Percentiles rank a stretch among this genome's conserved stretches.
These are phyloP conservation scores for Chrysogorgia sp. DNA, from an alignment of 92 coral and sea anemone genomes.

Conservation along the genomic window DNA sequence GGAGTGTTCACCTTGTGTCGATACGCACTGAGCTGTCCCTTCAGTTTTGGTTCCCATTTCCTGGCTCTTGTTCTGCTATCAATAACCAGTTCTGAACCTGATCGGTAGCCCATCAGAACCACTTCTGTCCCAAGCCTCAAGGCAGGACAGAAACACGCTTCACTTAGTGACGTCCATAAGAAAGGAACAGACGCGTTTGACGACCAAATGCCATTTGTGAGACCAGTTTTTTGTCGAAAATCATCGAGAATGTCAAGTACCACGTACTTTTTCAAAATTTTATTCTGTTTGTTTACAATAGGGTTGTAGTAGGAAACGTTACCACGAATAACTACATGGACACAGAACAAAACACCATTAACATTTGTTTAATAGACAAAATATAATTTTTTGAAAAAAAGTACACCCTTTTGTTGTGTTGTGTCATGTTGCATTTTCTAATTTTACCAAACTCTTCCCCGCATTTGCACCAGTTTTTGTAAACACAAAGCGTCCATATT, in stretches of 20 bases:
- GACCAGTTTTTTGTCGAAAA: neutral
- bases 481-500: no score
- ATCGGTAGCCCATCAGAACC: slow-evolving; percentile 24
- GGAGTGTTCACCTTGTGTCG: slow-evolving; percentile 25
- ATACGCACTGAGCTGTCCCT: slow-evolving; percentile 8
- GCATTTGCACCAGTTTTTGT: no score
- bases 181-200: neutral
- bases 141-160: slow-evolving; percentile 15
- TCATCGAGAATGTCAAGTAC: slow-evolving; percentile 3
- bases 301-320: slow-evolving; percentile 4
- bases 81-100: slow-evolving; percentile 9
- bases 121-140: slow-evolving; percentile 5
- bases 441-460: neutral
- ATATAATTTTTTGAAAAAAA: neutral
- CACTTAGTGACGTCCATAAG: slow-evolving; percentile 18
- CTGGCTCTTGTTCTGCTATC: slow-evolving; percentile 8
- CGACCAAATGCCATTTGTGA: neutral
- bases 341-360: neutral
- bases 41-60: slow-evolving; percentile 7
- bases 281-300: neutral
- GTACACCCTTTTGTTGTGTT: neutral
- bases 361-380: neutral
- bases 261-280: slow-evolving; percentile 12
- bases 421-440: neutral
- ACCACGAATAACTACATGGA: slow-evolving; percentile 31